Evolutionary conservation across 1,140 invertebrate species (phyloP), one percentile per base, ranked within the genome.

Genomic region (Melipona quadrifasciata): DNA sequence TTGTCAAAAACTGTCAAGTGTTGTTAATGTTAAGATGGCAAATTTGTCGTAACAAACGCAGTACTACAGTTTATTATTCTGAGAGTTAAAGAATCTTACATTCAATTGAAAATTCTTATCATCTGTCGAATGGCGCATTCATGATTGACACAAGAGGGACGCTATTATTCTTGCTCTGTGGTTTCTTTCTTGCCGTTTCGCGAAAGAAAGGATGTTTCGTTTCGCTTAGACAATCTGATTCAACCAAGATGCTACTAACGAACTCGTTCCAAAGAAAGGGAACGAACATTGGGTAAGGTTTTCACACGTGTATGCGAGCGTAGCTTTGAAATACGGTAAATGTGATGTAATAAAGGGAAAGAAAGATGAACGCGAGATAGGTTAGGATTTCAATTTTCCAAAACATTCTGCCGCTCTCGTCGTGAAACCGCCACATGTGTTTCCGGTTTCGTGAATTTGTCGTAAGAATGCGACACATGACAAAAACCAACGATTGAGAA

Each of bases 261-360:
- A 85, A 65, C 24, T 17, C 4, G 17, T 27, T 51, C 51, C 27
- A 58, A 79, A 81, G 87, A 87, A 87, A 89, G 53, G 47, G 31
- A 84, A 79, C 68, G 58, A 68, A 67, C 27, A 65, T 76, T 84
- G 57, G 65, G 68, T 24, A 77, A 73, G 58, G 72, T 89, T 82
- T 89, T 87, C 85, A 83, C 87, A 89, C 85, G 81, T 89, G 84
- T 55, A 53, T 82, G 71, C 65, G 27, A 73, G 61, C 34, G 53
- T 53, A 67, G 24, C 31, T 77, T 61, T 17, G 31, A 51, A 58
- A 64, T 68, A 79, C 74, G 74, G 71, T 86, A 68, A 87, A 89
- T 8, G 64, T 89, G 87, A 87, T 58, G 88, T 78, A 89, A 89
- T 58, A 11, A 68, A 65, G 71, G 73, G 53, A 11, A 31, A 53